Evolutionary conservation across 2,888 invertebrate genomes (phyloP), one percentile per base, ranked within the genome.

Genomic region (Emesis furor): DNA sequence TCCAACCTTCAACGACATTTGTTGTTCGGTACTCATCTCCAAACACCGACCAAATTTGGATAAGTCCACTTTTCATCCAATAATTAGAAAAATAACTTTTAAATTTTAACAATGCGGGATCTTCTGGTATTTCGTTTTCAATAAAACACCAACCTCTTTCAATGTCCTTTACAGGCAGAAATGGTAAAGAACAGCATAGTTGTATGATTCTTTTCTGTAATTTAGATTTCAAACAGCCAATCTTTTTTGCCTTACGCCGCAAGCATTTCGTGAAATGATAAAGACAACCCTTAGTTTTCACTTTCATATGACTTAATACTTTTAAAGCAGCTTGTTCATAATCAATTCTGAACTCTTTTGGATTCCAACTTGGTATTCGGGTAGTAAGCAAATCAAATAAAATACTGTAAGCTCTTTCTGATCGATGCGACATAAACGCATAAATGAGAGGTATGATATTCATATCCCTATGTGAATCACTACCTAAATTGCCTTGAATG

Each of bases 81-180:
- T 59, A 59, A 59, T 59, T 59, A 59, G 55, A 59, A 17, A 59
- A 59, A 17, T 59, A n/a, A 59, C 55, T 59, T 55, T 17, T 59
- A 59, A 59, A 59, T n/a, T 59, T 59, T 59, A 59, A 17, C 59
- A 59, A 17, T 59, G 59, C 59, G 17, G 7, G 59, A 59, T 59
- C 59, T 59, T 59, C 59, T 59, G 17, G 17, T 59, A 59, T 59
- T 59, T 59, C 59, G 59, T 59, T 59, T 59, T 59, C 59, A 59
- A 59, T 59, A 59, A 59, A 24, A 59, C 59, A 59, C 17, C 17
- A 59, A n/a, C 59, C 17, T 17, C 59, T 59, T 59, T 59, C 59
- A 59, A 59, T 59, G 59, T 59, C 24, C 59, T 59, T 59, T 59
- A 62, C 62, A 62, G 62, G 62, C 24, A 30, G 62, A n/a, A 62